These are phyloP conservation scores for Eremobia ochroleuca DNA, from an alignment of 2,888 invertebrate species.

Conservation along the genomic window DNA sequence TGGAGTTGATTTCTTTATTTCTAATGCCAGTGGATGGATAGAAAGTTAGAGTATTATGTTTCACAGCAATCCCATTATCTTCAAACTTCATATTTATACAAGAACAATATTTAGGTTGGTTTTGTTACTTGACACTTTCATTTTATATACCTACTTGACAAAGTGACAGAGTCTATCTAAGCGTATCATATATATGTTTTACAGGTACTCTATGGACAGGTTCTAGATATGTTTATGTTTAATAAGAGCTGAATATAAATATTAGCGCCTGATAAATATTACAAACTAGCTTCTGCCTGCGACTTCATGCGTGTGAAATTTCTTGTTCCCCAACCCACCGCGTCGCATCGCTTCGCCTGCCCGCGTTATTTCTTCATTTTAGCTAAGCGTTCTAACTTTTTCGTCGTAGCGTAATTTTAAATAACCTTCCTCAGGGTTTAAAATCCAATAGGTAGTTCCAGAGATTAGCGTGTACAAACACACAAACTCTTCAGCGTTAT, in stretches of 20 bases:
- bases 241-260: background rate
- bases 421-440: background rate
- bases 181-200: background rate
- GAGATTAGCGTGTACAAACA: background rate
- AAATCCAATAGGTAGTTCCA: background rate
- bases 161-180: background rate
- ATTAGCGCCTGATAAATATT: background rate
- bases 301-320: background rate
- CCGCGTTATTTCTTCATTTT: background rate
- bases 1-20: slow-evolving; percentile 49
- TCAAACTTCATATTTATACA: slow-evolving; percentile 15
- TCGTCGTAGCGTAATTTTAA: background rate
- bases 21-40: slow-evolving; percentile 30
- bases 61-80: slow-evolving; percentile 27
- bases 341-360: background rate
- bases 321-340: background rate
- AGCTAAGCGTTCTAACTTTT: background rate
- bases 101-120: background rate
- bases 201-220: background rate
- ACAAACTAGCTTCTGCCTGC: background rate
- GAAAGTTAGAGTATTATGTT: slow-evolving; percentile 60
- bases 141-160: background rate
- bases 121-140: slow-evolving; percentile 2
- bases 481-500: background rate
- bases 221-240: background rate